Evolutionary conservation across 2,113 vertebrate species (phyloP).

Genomic region (Meleagris gallopavo): DNA sequence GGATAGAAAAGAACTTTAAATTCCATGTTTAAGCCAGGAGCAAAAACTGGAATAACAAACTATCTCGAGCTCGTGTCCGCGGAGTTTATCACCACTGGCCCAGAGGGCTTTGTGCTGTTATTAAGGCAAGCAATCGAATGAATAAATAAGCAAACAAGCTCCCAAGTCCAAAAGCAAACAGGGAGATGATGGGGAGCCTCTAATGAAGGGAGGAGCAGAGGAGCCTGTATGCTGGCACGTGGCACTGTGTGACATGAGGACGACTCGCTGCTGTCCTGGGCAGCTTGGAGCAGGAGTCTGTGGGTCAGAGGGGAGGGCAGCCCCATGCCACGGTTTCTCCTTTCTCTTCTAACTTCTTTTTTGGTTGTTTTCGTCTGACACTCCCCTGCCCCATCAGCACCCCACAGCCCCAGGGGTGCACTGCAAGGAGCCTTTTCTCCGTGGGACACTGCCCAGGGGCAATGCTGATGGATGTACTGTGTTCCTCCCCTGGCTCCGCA

Average conservation of each 20-base stretch:
- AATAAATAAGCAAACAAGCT: not conserved
- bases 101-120: not conserved
- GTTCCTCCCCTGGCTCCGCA: not conserved
- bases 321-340: not conserved
- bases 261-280: not conserved
- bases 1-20: slow-evolving; percentile 27
- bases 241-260: not conserved
- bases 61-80: not conserved
- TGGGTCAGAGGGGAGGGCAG: not conserved
- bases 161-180: not conserved
- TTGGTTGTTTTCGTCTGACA: not conserved
- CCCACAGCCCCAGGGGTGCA: not conserved
- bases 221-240: not conserved
- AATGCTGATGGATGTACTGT: not conserved
- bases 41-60: not conserved
- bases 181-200: not conserved
- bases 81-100: not conserved
- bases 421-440: not conserved
- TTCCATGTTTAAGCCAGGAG: not conserved
- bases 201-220: not conserved
- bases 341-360: not conserved
- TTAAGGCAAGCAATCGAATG: not conserved
- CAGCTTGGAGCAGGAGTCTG: not conserved
- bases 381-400: not conserved
- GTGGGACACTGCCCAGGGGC: fast-evolving